These are phyloP conservation scores for Apoderus coryli DNA, from an alignment of 2,888 invertebrate species.

Conservation along the genomic window DNA sequence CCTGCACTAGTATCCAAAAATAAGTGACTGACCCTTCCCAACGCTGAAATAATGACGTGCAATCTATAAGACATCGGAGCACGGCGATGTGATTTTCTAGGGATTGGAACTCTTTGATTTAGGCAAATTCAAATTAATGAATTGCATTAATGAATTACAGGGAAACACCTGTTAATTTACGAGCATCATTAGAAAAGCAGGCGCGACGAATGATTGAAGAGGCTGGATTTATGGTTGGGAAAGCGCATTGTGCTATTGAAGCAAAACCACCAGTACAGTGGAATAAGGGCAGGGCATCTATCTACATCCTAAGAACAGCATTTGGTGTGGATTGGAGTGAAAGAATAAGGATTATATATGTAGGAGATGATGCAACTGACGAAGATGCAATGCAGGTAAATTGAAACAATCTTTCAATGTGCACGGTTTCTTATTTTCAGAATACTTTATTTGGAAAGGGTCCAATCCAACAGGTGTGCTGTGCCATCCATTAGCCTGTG, in stretches of 20 bases:
- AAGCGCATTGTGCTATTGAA: constrained; percentile 78
- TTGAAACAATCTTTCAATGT: constrained; percentile 15
- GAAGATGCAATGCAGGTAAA: constrained; percentile 81
- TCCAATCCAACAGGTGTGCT: too few species aligned
- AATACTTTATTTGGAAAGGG: too few species aligned
- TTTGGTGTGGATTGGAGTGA: constrained; percentile 89
- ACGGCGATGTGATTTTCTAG: too few species aligned
- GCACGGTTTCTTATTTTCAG: background rate
- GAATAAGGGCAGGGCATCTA: constrained; percentile 83
- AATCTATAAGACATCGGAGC: too few species aligned
- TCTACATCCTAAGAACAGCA: constrained; percentile 78
- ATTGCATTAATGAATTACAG: too few species aligned
- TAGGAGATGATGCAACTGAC: constrained; percentile 77
- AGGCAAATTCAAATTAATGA: too few species aligned
- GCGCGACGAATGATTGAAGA: constrained; percentile 59
- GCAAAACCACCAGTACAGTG: constrained; percentile 82
- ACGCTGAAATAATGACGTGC: too few species aligned
- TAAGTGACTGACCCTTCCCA: too few species aligned
- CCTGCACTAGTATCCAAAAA: too few species aligned
- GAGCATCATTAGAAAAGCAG: constrained; percentile 49
- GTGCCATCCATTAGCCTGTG: too few species aligned
- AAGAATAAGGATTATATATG: constrained; percentile 77
- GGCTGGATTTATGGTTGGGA: constrained; percentile 63
- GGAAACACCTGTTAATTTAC: constrained; percentile 56
- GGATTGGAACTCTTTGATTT: too few species aligned